phyloP scores from a whole-genome alignment of 2,797 vertebrate species.

The Macrochelys suwanniensis region DNA sequence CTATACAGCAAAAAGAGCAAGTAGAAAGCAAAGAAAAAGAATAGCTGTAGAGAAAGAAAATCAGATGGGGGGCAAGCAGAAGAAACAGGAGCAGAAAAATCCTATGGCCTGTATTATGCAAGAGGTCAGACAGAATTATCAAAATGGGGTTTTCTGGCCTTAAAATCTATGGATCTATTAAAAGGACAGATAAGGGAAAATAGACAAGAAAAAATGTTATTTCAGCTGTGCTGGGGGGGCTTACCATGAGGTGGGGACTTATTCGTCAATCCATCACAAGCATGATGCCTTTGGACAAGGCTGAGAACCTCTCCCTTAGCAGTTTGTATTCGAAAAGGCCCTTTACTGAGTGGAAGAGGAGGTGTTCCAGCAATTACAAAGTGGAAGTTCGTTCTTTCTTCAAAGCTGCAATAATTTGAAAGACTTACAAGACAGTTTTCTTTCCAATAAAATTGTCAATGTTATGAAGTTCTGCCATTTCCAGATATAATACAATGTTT shows the following conservation, averaged over 20 bases:
- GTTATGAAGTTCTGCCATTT: conserved; percentile 20
- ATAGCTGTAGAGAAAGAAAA: not conserved
- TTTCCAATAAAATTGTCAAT: conserved; percentile 33
- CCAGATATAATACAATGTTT: conserved; percentile 10
- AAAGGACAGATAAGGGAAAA: not conserved
- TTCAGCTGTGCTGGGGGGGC: not conserved
- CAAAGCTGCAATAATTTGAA: conserved; percentile 49
- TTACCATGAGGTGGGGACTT: not conserved
- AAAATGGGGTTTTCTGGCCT: not conserved
- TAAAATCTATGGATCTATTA: not conserved
- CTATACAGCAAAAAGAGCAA: not conserved
- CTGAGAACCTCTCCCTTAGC: not conserved
- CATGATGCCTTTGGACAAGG: not conserved
- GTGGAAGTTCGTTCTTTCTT: conserved; percentile 48
- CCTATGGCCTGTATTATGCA: not conserved
- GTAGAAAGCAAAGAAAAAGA: not conserved
- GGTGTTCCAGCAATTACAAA: conserved; percentile 29
- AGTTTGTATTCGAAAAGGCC: not conserved
- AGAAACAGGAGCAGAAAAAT: not conserved
- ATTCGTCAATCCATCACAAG: not conserved
- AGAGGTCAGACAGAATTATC: not conserved
- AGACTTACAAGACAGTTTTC: conserved; percentile 50
- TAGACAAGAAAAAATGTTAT: not conserved
- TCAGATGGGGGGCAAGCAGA: not conserved
- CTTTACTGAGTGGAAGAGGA: not conserved